Evolutionary conservation across 92 coral and sea anemone species (phyloP), one percentile per base, ranked within the genome.

Genomic region (Umimayanthus kanabou): DNA sequence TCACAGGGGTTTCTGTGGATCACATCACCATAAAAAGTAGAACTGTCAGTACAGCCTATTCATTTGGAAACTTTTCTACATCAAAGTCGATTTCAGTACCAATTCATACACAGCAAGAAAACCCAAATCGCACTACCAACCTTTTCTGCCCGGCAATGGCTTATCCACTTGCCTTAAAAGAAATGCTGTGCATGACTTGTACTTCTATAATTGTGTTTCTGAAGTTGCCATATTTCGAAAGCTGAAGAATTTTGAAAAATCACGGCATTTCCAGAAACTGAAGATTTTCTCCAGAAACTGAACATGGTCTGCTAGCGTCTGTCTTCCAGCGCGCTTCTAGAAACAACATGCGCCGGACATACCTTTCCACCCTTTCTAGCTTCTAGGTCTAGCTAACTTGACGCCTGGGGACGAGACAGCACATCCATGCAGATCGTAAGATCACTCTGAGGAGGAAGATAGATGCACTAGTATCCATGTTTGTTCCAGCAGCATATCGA

Each of bases 1-100:
- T 67, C 73, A 67, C 73, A 67, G 73, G 73, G 28, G 73, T 67
- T 67, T 67, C 73, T 67, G 73, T 67, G 9, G 73, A 67, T 67
- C 73, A 23, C 29, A n/a, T 67, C 73, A 29, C 29, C 73, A 67
- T 67, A 29, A 67, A 67, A 67, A 67, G 37, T 67, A 29, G 9
- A 67, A 67, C 73, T 67, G 73, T 67, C 29, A 67, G 29, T 67
- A 67, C 2, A 67, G 73, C 29, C 33, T 67, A 45, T 45, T 45
- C 49, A 67, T 29, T 67, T 67, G 30, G 4, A 69, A 69, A 26
- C 74, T 69, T 69, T 69, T 69, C 33, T 69, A 69, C 37, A 69
- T 67, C 7, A 67, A 10, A 47, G 10, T 47, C 53, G 0, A 47
- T 47, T 47, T 8, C 8, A 47, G 9, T 47, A 47, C 53, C 8